Evolutionary conservation across 2,113 vertebrate species (phyloP).

Genomic region (Bubo bubo): DNA sequence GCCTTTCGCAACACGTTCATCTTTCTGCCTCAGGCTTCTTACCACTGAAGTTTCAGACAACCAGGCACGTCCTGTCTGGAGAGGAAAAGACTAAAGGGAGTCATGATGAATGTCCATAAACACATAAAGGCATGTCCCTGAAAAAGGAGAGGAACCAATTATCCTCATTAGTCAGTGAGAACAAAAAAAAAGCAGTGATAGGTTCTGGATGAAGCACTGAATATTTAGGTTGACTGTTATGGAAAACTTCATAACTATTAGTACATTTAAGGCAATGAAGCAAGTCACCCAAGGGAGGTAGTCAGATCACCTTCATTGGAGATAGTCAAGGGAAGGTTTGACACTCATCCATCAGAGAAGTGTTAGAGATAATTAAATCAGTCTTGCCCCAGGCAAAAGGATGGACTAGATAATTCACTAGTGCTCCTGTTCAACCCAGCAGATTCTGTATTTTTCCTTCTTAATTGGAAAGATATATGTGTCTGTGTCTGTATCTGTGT

Average conservation of each 20-base stretch:
- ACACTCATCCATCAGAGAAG: constrained; percentile 63
- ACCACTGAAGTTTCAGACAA: constrained; percentile 22
- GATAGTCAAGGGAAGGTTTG: constrained; percentile 58
- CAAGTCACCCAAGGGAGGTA: constrained; percentile 57
- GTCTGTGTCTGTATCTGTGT: neutral
- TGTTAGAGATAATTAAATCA: constrained; percentile 65
- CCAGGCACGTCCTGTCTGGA: constrained; percentile 47
- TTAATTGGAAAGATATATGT: constrained; percentile 25
- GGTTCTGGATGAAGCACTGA: constrained; percentile 28
- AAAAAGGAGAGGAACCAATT: constrained; percentile 64
- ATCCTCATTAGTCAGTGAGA: constrained; percentile 55
- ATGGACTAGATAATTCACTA: constrained; percentile 59
- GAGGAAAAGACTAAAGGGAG: constrained; percentile 57
- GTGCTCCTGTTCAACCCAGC: constrained; percentile 26
- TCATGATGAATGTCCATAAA: constrained; percentile 59
- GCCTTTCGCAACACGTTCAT: neutral
- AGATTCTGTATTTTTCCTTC: constrained; percentile 50
- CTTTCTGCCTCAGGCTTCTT: constrained; percentile 37
- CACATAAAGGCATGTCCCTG: constrained; percentile 44
- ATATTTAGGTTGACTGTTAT: constrained; percentile 53
- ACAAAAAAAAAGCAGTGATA: neutral
- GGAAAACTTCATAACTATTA: constrained; percentile 53
- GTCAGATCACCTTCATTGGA: constrained; percentile 62
- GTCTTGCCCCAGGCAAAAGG: constrained; percentile 47
- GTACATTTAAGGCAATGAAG: constrained; percentile 52